phyloP scores from a whole-genome alignment of 1,140 invertebrate genomes.

The Brachionus angularis region DNA sequence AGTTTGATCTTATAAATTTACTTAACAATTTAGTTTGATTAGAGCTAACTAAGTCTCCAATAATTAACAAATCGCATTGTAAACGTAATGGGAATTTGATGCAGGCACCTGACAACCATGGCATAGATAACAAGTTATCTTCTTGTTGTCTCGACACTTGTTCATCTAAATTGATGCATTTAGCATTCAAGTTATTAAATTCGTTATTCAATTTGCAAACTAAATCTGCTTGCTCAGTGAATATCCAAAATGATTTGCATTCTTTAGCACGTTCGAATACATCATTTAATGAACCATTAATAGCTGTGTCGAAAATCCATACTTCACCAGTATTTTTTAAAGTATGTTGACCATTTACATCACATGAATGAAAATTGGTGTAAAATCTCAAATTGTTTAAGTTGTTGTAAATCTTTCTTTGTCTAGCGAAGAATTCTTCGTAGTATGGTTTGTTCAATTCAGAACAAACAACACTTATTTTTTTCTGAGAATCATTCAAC shows the following conservation, averaged over 20 bases:
- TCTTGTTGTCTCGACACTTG: not conserved
- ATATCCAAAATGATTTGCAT: constrained; percentile 28
- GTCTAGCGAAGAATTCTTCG: constrained; percentile 35
- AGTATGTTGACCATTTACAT: constrained; percentile 23
- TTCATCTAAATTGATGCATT: not conserved
- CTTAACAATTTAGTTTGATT: constrained; percentile 5
- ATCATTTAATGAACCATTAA: constrained; percentile 23
- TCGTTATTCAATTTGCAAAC: not conserved
- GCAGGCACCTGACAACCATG: not conserved
- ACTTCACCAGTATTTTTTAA: constrained; percentile 30
- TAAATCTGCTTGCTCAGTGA: constrained; percentile 24
- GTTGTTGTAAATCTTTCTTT: constrained; percentile 39
- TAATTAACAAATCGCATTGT: constrained; percentile 25
- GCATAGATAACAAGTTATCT: constrained; percentile 2
- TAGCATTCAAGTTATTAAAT: constrained; percentile 14
- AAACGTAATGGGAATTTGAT: constrained; percentile 29
- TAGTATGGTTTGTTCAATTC: constrained; percentile 41
- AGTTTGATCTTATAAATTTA: not conserved
- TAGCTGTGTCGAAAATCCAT: constrained; percentile 33
- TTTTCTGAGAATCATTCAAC: constrained; percentile 40
- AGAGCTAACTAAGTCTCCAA: constrained; percentile 10
- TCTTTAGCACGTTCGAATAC: constrained; percentile 21
- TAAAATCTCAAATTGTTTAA: constrained; percentile 42
- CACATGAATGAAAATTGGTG: constrained; percentile 26
- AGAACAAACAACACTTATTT: constrained; percentile 40